These are phyloP conservation scores for Serrognathus titanus DNA, from an alignment of 2,888 invertebrate genomes.

Conservation along the genomic window DNA sequence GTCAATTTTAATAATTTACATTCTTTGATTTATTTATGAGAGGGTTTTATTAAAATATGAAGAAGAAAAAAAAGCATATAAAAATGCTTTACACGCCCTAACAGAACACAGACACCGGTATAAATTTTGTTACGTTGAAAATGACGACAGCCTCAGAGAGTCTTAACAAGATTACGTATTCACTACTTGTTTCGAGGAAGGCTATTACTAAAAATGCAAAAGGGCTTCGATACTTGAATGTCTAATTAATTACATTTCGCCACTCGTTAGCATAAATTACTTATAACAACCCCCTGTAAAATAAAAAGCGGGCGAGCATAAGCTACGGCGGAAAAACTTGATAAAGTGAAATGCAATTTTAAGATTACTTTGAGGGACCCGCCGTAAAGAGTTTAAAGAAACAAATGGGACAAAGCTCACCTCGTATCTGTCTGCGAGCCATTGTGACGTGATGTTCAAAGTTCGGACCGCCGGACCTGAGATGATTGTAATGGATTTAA, in stretches of 20 bases:
- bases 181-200: constrained; percentile 44
- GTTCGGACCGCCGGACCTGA: constrained; percentile 3
- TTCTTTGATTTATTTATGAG: too few relatives aligned
- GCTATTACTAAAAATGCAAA: constrained; percentile 47
- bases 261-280: constrained; percentile 45
- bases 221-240: constrained; percentile 49
- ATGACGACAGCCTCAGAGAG: constrained; percentile 28
- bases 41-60: too few relatives aligned
- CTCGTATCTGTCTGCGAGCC: constrained; percentile 11
- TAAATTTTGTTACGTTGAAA: constrained; percentile 37
- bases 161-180: constrained; percentile 45
- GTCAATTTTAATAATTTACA: too few relatives aligned
- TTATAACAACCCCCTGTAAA: constrained; percentile 11
- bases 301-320: constrained; percentile 1
- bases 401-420: constrained; percentile 13
- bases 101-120: not conserved
- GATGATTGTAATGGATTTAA: constrained; percentile 17
- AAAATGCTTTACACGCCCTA: too few relatives aligned
- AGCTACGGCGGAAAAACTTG: constrained; percentile 3
- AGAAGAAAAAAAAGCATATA: too few relatives aligned
- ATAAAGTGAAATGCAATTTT: constrained; percentile 1
- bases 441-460: constrained; percentile 6
- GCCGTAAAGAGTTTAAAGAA: constrained; percentile 8
- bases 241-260: constrained; percentile 49
- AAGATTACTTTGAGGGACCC: not conserved